Base-by-base conservation (phyloP, 1,140 invertebrate species). In the Lasioglossum baleicum region DNA sequence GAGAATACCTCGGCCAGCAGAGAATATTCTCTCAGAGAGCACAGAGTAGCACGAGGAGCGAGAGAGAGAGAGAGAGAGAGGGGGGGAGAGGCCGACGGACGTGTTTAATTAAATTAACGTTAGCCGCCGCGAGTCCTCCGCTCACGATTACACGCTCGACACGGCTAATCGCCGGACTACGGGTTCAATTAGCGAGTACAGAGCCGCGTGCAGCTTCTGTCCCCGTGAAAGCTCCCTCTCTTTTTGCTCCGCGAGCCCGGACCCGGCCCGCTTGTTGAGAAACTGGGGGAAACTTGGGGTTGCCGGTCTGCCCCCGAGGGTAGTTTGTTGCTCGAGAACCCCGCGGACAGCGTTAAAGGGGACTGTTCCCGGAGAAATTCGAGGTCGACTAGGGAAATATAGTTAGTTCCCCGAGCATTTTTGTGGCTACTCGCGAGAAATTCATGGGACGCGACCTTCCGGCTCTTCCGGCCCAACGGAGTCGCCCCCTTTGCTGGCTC, bases 91-190 rank as follows among this genome's bases (percentile, higher is more conserved):
- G 3, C 44, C 44, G 44, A 2, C 44, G 51, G 56, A n/a, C 40
- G 80, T 66, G 84, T 90, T 90, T 91, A 91, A 91, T 91, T 91
- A 90, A 91, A 91, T 90, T 89, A 88, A 86, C 83, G 81, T 85
- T 85, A 83, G 63, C 79, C 73, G 77, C 80, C 81, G 53, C 67
- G 66, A 80, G 72, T 83, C 56, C 82, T 66, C 53, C 17, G 83
- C 80, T 88, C 84, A 83, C 88, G 90, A 90, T 90, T 89, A 90
- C 89, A 89, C 88, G 83, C 86, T 84, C 83, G 73, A 82, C 76
- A 81, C 77, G 85, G 83, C 87, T 90, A 90, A 91, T 91, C 89
- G 85, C 67, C 64, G 40, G 81, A 85, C 75, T 75, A 35, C 77
- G 83, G 81, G 48, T 22, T 77, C 82, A 83, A 84, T 89, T 89